Evolutionary conservation across 2,113 vertebrate species (phyloP).

Genomic region (Dipodomys spectabilis): DNA sequence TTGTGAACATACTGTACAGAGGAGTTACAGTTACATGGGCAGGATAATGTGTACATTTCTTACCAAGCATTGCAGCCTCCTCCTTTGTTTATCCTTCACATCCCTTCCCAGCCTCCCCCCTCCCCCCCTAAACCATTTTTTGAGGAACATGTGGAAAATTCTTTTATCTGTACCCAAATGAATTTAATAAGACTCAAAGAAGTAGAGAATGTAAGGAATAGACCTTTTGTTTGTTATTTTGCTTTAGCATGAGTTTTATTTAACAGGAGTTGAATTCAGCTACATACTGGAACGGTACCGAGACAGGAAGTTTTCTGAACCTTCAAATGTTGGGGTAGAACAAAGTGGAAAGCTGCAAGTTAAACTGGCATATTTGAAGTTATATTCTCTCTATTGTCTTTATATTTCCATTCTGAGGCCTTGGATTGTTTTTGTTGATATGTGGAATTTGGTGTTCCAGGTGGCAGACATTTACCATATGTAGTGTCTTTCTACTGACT

Average conservation of each 20-base stretch:
- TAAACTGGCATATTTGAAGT: not conserved
- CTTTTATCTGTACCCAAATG: not conserved
- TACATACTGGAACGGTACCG: not conserved
- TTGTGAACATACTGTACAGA: no score
- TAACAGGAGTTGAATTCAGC: not conserved
- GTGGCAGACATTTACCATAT: not conserved
- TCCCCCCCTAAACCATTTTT: no score
- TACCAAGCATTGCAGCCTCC: no score
- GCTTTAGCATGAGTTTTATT: not conserved
- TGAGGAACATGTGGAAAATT: constrained; percentile 30
- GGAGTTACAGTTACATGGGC: no score
- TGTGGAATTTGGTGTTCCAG: not conserved
- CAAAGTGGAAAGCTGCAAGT: not conserved
- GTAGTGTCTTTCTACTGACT: not conserved
- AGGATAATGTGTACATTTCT: no score
- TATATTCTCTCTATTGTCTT: not conserved
- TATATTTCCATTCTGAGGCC: not conserved
- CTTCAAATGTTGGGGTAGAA: not conserved
- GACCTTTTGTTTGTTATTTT: not conserved
- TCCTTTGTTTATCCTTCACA: no score
- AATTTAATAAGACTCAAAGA: not conserved
- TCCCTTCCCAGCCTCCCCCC: no score
- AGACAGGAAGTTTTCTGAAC: not conserved
- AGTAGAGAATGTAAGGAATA: not conserved
- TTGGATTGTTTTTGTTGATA: not conserved